phyloP scores from a whole-genome alignment of 2,888 invertebrate genomes.

The Liodrosophila aerea region DNA sequence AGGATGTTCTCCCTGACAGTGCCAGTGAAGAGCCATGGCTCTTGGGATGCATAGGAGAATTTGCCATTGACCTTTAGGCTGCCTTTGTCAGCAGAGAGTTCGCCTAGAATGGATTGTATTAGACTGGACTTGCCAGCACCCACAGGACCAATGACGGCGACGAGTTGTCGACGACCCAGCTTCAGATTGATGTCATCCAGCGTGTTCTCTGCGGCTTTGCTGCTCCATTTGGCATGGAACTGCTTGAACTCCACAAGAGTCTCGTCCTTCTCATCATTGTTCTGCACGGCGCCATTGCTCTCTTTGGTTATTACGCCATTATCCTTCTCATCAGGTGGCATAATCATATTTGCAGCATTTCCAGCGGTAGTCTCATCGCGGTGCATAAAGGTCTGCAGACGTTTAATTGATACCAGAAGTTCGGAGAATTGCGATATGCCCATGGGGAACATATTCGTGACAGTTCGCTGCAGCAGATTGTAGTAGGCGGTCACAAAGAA shows the following conservation, averaged over 20 bases:
- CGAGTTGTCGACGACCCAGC: conserved; percentile 85
- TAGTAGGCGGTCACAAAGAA: conserved; percentile 94
- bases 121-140: conserved; percentile 86
- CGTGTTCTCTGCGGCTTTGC: conserved; percentile 85
- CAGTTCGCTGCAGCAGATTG: conserved; percentile 91
- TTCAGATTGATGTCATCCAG: conserved; percentile 86
- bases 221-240: conserved; percentile 87
- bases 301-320: conserved; percentile 32
- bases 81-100: conserved; percentile 83
- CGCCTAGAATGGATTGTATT: conserved; percentile 84
- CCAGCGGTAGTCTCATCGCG: conserved; percentile 83
- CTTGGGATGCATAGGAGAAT: conserved; percentile 89
- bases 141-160: conserved; percentile 88
- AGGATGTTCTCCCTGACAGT: conserved; percentile 86
- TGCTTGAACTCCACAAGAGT: conserved; percentile 84
- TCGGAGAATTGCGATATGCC: conserved; percentile 86
- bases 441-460: conserved; percentile 93
- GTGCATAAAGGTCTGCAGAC: conserved; percentile 84
- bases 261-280: conserved; percentile 18
- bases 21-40: conserved; percentile 91
- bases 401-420: conserved; percentile 84
- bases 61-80: conserved; percentile 84
- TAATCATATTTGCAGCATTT: conserved; percentile 57
- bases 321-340: conserved; percentile 21
- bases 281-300: conserved; percentile 11